These are phyloP conservation scores for Ochropleura plecta DNA, from an alignment of 2,888 invertebrate genomes.

Conservation along the genomic window DNA sequence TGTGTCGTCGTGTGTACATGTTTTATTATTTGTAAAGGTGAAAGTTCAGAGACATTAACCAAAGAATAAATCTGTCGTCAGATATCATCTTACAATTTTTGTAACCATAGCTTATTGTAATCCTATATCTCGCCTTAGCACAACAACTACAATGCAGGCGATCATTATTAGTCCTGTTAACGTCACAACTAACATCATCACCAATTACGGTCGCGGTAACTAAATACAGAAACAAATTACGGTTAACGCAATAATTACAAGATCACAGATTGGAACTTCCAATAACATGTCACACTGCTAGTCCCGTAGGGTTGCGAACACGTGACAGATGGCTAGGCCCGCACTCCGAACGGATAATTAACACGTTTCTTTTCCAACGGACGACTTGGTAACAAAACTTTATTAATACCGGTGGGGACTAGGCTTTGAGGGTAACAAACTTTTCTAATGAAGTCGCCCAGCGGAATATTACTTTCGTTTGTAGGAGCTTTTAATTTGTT, in stretches of 20 bases:
- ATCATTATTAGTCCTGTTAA: conserved; percentile 5
- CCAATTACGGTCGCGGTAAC: neutral
- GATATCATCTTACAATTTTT: neutral
- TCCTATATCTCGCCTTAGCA: neutral
- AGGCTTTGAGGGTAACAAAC: conserved; percentile 88
- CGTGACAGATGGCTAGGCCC: conserved; percentile 84
- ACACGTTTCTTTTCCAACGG: conserved; percentile 87
- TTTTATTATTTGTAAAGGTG: neutral
- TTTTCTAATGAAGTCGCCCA: conserved; percentile 89
- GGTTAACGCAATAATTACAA: conserved; percentile 36
- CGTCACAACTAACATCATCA: conserved; percentile 18
- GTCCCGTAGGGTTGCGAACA: conserved; percentile 70
- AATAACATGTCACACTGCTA: conserved; percentile 65
- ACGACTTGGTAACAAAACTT: conserved; percentile 87
- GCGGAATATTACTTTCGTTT: conserved; percentile 85
- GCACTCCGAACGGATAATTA: conserved; percentile 84
- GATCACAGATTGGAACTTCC: conserved; percentile 58
- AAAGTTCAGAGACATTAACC: neutral
- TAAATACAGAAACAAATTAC: conserved; percentile 41
- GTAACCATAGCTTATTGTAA: neutral
- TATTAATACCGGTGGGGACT: conserved; percentile 88
- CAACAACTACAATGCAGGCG: neutral
- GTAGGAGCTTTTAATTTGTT: conserved; percentile 85
- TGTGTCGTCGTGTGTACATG: too few relatives aligned
- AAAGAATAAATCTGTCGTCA: neutral